Conservation (phyloP, 2,113 vertebrate genomes). For the Glaucomys volans region DNA sequence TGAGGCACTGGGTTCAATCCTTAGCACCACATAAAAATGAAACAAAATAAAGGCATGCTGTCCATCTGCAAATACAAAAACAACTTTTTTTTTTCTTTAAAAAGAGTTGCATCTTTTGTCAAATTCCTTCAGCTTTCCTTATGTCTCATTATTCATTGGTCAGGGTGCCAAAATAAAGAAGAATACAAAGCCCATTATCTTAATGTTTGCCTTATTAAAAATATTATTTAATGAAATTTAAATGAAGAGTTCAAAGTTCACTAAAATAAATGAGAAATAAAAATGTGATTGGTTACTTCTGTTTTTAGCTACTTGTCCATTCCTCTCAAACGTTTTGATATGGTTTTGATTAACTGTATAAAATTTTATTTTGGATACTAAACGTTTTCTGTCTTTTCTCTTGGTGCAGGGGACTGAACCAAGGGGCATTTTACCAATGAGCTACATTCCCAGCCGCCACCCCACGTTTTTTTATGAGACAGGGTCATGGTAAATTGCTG, state of each 20-base stretch:
- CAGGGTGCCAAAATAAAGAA: neutral
- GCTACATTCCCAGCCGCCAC: too few species aligned
- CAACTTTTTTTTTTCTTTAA: too few species aligned
- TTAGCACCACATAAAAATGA: too few species aligned
- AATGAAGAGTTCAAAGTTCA: conserved; percentile 50
- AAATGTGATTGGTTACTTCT: conserved; percentile 37
- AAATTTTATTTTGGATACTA: conserved; percentile 54
- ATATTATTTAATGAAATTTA: conserved; percentile 52
- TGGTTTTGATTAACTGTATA: conserved; percentile 19
- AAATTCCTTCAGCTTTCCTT: conserved; percentile 43
- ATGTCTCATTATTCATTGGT: conserved; percentile 6
- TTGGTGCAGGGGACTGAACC: too few species aligned
- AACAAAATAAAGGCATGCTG: too few species aligned
- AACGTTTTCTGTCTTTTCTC: conserved; percentile 25
- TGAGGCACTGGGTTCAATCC: too few species aligned
- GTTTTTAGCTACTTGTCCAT: conserved; percentile 13
- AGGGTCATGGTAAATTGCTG: too few species aligned
- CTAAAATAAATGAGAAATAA: neutral
- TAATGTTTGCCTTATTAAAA: neutral
- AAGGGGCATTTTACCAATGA: too few species aligned
- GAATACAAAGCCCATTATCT: neutral
- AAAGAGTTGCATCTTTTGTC: neutral
- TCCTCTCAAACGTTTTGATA: conserved; percentile 39
- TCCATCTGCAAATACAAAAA: too few species aligned
- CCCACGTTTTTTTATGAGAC: too few species aligned